Conservation (phyloP, 64 coral and sea anemone genomes). For the Stichodactyla mertensii region DNA sequence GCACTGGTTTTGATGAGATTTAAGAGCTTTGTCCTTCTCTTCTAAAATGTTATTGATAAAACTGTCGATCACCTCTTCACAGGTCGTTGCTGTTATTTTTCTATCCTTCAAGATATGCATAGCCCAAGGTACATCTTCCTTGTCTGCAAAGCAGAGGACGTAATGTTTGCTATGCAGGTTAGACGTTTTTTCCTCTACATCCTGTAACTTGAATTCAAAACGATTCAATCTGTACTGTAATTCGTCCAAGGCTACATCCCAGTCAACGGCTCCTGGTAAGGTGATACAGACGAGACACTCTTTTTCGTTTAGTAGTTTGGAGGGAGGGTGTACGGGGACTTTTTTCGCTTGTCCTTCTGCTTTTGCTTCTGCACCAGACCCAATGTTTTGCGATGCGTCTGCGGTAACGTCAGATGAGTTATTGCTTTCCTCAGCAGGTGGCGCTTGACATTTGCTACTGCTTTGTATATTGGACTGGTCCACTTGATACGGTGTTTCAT, state of each 20-base stretch:
- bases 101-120: not conserved
- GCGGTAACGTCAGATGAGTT: too few relatives aligned
- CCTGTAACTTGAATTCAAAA: constrained; percentile 1
- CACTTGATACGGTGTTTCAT: too few relatives aligned
- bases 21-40: not conserved
- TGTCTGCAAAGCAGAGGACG: not conserved
- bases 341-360: not conserved
- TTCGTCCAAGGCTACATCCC: constrained; percentile 21
- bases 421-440: too few relatives aligned
- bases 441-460: not conserved
- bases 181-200: not conserved
- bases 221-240: constrained; percentile 5
- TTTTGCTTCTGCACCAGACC: not conserved
- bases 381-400: not conserved
- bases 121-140: not conserved
- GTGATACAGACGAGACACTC: constrained; percentile 2
- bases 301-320: not conserved
- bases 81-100: not conserved
- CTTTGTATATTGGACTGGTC: not conserved
- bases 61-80: not conserved
- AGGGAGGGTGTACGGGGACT: not conserved
- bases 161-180: not conserved
- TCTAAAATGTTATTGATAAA: not conserved
- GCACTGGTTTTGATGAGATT: not conserved
- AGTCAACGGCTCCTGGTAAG: constrained; percentile 1